phyloP scores from a whole-genome alignment of 2,888 invertebrate genomes.

The Ophion slaviceki region DNA sequence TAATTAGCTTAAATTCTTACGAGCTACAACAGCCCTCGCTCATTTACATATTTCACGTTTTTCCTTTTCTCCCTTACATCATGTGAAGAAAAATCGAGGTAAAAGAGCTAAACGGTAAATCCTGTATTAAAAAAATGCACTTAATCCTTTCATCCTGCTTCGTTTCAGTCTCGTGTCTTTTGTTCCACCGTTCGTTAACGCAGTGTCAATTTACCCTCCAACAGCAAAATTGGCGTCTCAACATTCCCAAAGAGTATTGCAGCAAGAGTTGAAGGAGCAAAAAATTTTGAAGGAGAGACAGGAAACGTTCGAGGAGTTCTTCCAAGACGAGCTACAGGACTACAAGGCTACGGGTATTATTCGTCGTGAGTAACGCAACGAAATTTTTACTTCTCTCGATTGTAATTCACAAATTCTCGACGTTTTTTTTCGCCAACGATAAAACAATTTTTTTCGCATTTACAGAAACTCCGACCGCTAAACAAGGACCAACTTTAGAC shows the following conservation, averaged over 20 bases:
- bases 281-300: conserved; percentile 87
- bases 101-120: too few relatives aligned
- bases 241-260: conserved; percentile 86
- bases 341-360: conserved; percentile 87
- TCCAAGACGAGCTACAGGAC: conserved; percentile 87
- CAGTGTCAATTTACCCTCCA: background rate
- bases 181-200: background rate
- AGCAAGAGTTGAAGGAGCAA: conserved; percentile 85
- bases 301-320: conserved; percentile 89
- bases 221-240: conserved; percentile 85
- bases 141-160: too few relatives aligned
- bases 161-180: background rate
- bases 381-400: background rate
- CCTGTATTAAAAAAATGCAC: too few relatives aligned
- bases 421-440: too few relatives aligned
- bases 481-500: conserved; percentile 85
- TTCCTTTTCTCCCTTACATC: background rate
- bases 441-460: background rate
- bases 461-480: conserved; percentile 75
- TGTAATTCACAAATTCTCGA: background rate
- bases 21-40: background rate
- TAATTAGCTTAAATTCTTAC: background rate
- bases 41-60: background rate
- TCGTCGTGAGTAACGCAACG: conserved; percentile 84
- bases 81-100: background rate